phyloP scores from a whole-genome alignment of 2,797 vertebrate genomes.

The Gastrophryne carolinensis region DNA sequence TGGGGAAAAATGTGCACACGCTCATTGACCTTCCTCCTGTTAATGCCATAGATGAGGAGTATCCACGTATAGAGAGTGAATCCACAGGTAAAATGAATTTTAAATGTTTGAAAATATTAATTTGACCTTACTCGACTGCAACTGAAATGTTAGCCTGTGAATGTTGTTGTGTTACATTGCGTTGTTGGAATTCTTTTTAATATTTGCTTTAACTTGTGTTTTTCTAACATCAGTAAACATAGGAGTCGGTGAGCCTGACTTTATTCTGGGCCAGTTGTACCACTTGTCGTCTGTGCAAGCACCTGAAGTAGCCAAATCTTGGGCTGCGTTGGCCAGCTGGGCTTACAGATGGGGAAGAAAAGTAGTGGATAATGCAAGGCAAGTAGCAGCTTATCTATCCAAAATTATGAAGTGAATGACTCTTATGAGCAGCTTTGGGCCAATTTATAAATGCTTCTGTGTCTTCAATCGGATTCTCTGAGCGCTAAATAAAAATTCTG shows the following conservation, averaged over 20 bases:
- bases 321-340: conserved; percentile 96
- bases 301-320: conserved; percentile 96
- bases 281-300: conserved; percentile 92
- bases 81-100: conserved; percentile 69
- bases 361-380: conserved; percentile 98
- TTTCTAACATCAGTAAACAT: conserved; percentile 79
- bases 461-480: too few relatives aligned
- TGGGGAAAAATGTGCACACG: conserved; percentile 74
- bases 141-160: too few relatives aligned
- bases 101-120: too few relatives aligned
- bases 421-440: too few relatives aligned
- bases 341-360: conserved; percentile 97
- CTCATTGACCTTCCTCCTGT: conserved; percentile 71
- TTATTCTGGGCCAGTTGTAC: conserved; percentile 92
- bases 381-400: too few relatives aligned
- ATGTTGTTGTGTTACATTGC: background rate
- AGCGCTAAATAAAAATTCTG: too few relatives aligned
- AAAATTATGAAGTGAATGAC: too few relatives aligned
- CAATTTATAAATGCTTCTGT: too few relatives aligned
- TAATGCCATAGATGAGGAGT: conserved; percentile 71
- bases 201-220: background rate
- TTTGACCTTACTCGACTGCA: too few relatives aligned
- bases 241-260: conserved; percentile 96
- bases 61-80: conserved; percentile 75
- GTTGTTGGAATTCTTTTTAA: background rate